Conservation (phyloP, 1,140 invertebrate genomes). For the Lethrus apterus region DNA sequence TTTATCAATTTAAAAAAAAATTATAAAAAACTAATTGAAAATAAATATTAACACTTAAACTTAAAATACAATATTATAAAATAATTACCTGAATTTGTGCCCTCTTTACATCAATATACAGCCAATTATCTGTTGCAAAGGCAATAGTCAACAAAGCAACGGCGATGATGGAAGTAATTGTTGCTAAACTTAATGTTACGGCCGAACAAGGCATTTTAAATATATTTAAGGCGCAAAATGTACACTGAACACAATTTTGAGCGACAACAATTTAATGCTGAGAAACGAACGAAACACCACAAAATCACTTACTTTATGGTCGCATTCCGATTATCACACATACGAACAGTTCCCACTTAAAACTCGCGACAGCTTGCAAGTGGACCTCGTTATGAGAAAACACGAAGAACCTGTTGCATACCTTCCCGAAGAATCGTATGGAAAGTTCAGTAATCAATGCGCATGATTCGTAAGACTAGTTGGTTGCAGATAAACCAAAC, state of each 20-base stretch:
- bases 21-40: no score
- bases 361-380: constrained; percentile 14
- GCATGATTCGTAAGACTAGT: no score
- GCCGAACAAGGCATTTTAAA: constrained; percentile 87
- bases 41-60: no score
- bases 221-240: background rate
- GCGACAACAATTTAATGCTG: background rate
- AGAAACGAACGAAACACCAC: background rate
- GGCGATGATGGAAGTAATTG: constrained; percentile 86
- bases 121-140: constrained; percentile 93
- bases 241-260: background rate
- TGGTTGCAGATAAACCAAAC: no score
- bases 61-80: no score
- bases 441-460: constrained; percentile 2
- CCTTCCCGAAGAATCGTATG: background rate
- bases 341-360: constrained; percentile 8
- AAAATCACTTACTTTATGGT: background rate
- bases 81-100: constrained; percentile 80
- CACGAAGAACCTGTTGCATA: constrained; percentile 25
- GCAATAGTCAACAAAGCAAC: constrained; percentile 85
- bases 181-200: constrained; percentile 87
- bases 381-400: constrained; percentile 17
- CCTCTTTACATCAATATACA: constrained; percentile 83
- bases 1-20: no score
- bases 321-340: background rate